Percentiles rank a stretch among this genome's conserved stretches.
Evolutionary conservation across 2,797 vertebrate genomes (phyloP).

Genomic region (Phaenicophaeus curvirostris): DNA sequence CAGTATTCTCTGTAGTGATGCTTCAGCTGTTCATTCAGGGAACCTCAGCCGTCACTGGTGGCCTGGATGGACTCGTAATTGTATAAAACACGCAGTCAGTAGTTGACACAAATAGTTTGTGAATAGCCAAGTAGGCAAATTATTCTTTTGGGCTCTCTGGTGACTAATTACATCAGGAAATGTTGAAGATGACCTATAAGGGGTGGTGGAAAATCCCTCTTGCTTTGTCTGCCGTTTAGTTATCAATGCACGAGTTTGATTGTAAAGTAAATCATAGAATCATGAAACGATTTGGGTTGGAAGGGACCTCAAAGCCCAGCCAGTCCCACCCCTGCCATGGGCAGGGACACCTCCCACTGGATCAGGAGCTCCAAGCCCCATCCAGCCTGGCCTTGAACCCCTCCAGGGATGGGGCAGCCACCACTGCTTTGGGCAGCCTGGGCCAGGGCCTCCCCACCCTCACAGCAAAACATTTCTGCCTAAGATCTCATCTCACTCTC

Average conservation of each 20-base stretch:
- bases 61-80: neutral
- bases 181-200: neutral
- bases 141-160: neutral
- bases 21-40: neutral
- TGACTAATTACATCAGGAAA: neutral
- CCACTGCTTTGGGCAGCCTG: too few relatives aligned
- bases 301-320: too few relatives aligned
- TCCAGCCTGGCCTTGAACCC: too few relatives aligned
- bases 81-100: neutral
- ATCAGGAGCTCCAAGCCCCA: too few relatives aligned
- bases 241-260: neutral
- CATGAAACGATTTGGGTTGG: too few relatives aligned
- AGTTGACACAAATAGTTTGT: neutral
- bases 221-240: neutral
- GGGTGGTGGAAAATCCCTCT: neutral
- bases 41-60: neutral
- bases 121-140: neutral
- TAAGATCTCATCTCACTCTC: too few relatives aligned
- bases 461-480: too few relatives aligned
- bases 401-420: too few relatives aligned
- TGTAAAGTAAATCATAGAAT: too few relatives aligned
- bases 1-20: neutral
- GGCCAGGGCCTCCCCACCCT: too few relatives aligned
- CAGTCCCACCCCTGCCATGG: too few relatives aligned
- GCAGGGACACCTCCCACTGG: too few relatives aligned